These are phyloP conservation scores for Dicaeum eximium DNA, from an alignment of 2,113 vertebrate genomes.

Conservation along the genomic window DNA sequence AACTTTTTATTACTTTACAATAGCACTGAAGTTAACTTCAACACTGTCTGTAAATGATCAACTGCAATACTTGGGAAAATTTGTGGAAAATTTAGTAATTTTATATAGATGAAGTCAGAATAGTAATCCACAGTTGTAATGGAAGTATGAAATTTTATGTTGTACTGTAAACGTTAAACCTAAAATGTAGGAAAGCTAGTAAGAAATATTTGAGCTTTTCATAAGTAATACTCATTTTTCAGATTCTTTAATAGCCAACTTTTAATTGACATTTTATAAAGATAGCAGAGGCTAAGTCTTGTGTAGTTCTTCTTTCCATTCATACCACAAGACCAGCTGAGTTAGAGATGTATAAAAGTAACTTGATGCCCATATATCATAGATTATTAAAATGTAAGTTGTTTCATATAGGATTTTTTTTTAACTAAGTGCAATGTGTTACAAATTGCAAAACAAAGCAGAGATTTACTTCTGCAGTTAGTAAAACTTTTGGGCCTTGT, in stretches of 20 bases:
- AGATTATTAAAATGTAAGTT: constrained; percentile 68
- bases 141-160: constrained; percentile 27
- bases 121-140: constrained; percentile 63
- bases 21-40: constrained; percentile 90
- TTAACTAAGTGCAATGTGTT: constrained; percentile 78
- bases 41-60: constrained; percentile 80
- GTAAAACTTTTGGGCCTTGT: constrained; percentile 67
- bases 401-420: constrained; percentile 35
- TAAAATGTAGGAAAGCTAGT: constrained; percentile 52
- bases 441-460: constrained; percentile 72
- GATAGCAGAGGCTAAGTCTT: constrained; percentile 30
- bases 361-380: constrained; percentile 51
- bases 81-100: constrained; percentile 70
- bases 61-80: constrained; percentile 78
- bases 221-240: constrained; percentile 52
- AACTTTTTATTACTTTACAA: constrained; percentile 77
- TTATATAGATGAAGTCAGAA: constrained; percentile 57
- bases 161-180: constrained; percentile 47
- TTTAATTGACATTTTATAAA: constrained; percentile 39
- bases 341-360: constrained; percentile 37
- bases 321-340: constrained; percentile 55
- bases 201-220: constrained; percentile 61
- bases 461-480: constrained; percentile 71
- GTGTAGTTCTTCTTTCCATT: constrained; percentile 17
- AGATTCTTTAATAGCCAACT: not conserved